Evolutionary conservation across 2,113 vertebrate genomes (phyloP).

Genomic region (Phalacrocorax brasilianus): DNA sequence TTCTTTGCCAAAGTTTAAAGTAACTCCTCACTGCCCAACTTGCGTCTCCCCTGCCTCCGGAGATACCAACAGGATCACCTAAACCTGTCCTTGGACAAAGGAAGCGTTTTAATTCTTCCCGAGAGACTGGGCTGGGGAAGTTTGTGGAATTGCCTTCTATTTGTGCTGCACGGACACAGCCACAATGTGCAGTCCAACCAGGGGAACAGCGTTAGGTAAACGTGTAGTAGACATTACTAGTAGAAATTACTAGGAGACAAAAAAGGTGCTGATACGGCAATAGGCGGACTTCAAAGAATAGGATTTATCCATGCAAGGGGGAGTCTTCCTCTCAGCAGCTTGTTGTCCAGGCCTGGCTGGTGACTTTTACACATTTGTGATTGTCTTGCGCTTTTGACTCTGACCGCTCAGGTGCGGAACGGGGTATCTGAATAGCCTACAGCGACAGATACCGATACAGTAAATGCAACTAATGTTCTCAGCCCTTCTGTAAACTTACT

Average conservation of each 20-base stretch:
- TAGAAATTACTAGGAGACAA: background rate
- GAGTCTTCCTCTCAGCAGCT: background rate
- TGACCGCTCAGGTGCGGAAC: background rate
- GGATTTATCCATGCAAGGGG: background rate
- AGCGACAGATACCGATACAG: background rate
- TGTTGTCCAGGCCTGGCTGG: background rate
- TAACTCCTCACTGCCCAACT: slow-evolving; percentile 62
- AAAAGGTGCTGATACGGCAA: slow-evolving; percentile 20
- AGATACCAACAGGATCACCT: background rate
- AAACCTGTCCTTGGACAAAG: background rate
- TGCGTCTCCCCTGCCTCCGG: background rate
- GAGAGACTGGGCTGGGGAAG: slow-evolving; percentile 21
- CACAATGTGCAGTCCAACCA: background rate
- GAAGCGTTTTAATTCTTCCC: background rate
- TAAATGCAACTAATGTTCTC: background rate
- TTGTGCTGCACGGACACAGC: slow-evolving; percentile 35
- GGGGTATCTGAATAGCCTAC: background rate
- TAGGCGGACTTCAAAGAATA: slow-evolving; percentile 2
- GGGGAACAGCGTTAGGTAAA: slow-evolving; percentile 6
- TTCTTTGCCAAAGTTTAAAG: slow-evolving; percentile 78
- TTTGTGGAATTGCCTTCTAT: slow-evolving; percentile 35
- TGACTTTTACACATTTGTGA: background rate
- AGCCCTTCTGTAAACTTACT: background rate
- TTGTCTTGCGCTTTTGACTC: background rate
- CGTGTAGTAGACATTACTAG: background rate